These are phyloP conservation scores for Loripinus fragilis DNA, from an alignment of 2,888 invertebrate genomes.

Conservation along the genomic window DNA sequence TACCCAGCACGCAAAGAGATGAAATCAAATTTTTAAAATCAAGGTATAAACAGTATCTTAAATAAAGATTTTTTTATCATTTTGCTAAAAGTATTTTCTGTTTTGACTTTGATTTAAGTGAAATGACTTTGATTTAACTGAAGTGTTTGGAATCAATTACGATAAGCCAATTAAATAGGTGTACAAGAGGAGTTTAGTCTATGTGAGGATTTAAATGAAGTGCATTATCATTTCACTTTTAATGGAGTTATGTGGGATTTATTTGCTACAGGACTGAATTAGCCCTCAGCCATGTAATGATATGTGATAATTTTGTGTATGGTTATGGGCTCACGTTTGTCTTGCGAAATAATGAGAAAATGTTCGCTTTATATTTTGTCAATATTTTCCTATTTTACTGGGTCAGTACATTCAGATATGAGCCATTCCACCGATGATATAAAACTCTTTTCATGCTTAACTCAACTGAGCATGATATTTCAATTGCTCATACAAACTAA, in stretches of 20 bases:
- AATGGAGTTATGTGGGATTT: conserved; percentile 1
- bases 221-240: not conserved
- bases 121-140: not conserved
- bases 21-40: no score
- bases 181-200: not conserved
- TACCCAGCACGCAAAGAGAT: no score
- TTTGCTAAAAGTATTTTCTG: no score
- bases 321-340: not conserved
- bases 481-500: no score
- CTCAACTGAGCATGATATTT: no score
- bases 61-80: no score
- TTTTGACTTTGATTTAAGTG: no score
- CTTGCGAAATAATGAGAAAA: conserved; percentile 7
- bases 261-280: not conserved
- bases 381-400: not conserved
- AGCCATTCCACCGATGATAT: no score
- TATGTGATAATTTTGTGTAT: conserved; percentile 14
- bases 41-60: no score
- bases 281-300: conserved; percentile 2
- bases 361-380: not conserved
- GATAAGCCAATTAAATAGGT: conserved; percentile 16
- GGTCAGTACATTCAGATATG: no score
- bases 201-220: not conserved
- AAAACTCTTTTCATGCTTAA: no score
- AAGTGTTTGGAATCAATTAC: not conserved